These are phyloP conservation scores for Allophyes oxyacanthae DNA, from an alignment of 2,888 invertebrate species.

Conservation along the genomic window DNA sequence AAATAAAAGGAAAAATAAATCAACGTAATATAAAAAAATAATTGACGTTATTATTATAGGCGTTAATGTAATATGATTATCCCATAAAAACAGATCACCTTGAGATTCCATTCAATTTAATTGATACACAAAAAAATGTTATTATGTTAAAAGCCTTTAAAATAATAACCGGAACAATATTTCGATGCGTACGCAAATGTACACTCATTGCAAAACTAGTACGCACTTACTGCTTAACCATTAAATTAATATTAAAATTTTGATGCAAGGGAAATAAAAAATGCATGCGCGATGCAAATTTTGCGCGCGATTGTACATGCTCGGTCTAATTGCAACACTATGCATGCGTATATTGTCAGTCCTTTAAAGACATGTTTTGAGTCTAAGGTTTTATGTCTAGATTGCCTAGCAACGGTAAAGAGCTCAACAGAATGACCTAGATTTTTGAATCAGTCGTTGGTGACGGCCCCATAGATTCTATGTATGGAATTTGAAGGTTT, in stretches of 20 bases:
- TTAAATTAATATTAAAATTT: slow-evolving; percentile 50
- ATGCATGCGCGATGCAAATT: slow-evolving; percentile 30
- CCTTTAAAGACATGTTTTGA: slow-evolving; percentile 31
- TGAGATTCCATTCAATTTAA: slow-evolving; percentile 29
- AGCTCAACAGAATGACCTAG: slow-evolving; percentile 5
- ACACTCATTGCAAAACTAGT: slow-evolving; percentile 38
- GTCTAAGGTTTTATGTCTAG: slow-evolving; percentile 13
- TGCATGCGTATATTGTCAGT: slow-evolving; percentile 26
- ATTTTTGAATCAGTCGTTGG: slow-evolving; percentile 15
- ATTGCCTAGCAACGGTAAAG: slow-evolving; percentile 34
- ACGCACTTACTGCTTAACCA: slow-evolving; percentile 20
- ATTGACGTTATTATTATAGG: too few species aligned
- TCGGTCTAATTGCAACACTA: slow-evolving; percentile 36
- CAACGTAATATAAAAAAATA: too few species aligned
- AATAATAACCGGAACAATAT: slow-evolving; percentile 30
- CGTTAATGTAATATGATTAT: slow-evolving; percentile 17
- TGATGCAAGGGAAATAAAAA: slow-evolving; percentile 44
- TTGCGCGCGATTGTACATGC: slow-evolving; percentile 38
- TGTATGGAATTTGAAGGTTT: too few species aligned
- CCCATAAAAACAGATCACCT: slow-evolving; percentile 34
- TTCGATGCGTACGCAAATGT: slow-evolving; percentile 28
- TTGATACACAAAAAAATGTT: slow-evolving; percentile 28
- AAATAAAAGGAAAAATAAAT: too few species aligned
- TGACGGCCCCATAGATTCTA: slow-evolving; percentile 6
- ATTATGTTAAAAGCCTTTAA: slow-evolving; percentile 15